Percentiles rank a stretch among this genome's conserved stretches.
Evolutionary conservation across 2,888 invertebrate species (phyloP).

Genomic region (Cosmopolites sordidus): DNA sequence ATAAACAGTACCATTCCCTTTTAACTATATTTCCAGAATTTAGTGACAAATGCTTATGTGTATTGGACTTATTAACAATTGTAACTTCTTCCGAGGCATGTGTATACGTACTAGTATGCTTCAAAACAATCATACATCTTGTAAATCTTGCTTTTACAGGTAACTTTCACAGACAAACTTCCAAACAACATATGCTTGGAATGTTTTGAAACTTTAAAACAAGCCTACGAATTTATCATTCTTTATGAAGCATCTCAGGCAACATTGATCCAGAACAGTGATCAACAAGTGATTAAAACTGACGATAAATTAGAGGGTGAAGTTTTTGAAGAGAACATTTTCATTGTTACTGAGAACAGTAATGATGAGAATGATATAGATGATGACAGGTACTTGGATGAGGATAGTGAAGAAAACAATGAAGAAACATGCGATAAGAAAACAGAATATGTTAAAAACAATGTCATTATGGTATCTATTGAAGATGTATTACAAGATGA

Average conservation of each 20-base stretch:
- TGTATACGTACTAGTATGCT: neutral
- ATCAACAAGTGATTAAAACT: too few relatives aligned
- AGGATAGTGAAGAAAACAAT: too few relatives aligned
- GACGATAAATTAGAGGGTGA: neutral
- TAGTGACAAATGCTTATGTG: neutral
- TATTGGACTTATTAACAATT: constrained; percentile 9
- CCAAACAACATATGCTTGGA: constrained; percentile 4
- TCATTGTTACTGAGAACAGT: constrained; percentile 3
- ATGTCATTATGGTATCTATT: constrained; percentile 5
- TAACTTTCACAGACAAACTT: constrained; percentile 1
- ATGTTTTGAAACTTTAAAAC: constrained; percentile 7
- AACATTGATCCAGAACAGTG: neutral
- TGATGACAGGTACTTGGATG: neutral
- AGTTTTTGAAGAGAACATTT: neutral
- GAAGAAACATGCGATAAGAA: too few relatives aligned
- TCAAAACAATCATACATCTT: neutral
- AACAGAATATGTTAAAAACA: neutral
- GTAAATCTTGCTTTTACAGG: neutral
- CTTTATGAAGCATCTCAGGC: constrained; percentile 6
- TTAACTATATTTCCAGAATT: constrained; percentile 6
- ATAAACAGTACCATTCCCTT: constrained; percentile 5
- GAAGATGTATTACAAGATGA: constrained; percentile 5
- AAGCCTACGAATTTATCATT: constrained; percentile 6
- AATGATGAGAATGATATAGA: neutral
- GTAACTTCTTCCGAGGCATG: constrained; percentile 12